phyloP scores from a whole-genome alignment of 1,140 invertebrate species.

The Sminthurides bifidus region DNA sequence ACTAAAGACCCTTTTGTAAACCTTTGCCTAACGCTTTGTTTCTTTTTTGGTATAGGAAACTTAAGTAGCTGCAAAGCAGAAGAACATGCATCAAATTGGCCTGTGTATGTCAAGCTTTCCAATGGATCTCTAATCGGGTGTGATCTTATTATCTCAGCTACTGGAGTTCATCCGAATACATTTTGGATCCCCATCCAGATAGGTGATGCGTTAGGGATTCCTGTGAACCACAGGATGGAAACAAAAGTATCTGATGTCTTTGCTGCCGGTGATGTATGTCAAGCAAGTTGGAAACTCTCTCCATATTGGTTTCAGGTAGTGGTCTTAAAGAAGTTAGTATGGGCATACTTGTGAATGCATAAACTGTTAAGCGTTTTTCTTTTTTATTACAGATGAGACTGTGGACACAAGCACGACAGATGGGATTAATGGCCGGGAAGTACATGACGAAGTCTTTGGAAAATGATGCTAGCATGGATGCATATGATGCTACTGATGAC shows the following conservation, averaged over 20 bases:
- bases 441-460: conserved; percentile 61
- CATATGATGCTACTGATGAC: conserved; percentile 39
- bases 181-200: conserved; percentile 44
- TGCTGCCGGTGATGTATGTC: conserved; percentile 90
- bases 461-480: conserved; percentile 42
- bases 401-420: conserved; percentile 96
- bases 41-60: too few relatives aligned
- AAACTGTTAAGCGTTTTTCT: neutral
- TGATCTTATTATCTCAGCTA: conserved; percentile 91
- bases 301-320: conserved; percentile 72
- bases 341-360: too few relatives aligned
- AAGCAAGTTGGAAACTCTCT: conserved; percentile 54
- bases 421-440: conserved; percentile 87
- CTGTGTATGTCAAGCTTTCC: conserved; percentile 57
- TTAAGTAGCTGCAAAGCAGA: conserved; percentile 30
- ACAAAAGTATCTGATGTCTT: conserved; percentile 68
- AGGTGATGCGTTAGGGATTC: too few relatives aligned
- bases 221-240: conserved; percentile 74
- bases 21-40: too few relatives aligned
- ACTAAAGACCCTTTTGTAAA: too few relatives aligned
- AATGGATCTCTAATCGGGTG: conserved; percentile 65
- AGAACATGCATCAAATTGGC: conserved; percentile 47
- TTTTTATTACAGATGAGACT: conserved; percentile 62
- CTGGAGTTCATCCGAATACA: conserved; percentile 73
- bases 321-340: too few relatives aligned